Evolutionary conservation across 2,113 vertebrate species (phyloP).

Genomic region (Tachycineta bicolor): DNA sequence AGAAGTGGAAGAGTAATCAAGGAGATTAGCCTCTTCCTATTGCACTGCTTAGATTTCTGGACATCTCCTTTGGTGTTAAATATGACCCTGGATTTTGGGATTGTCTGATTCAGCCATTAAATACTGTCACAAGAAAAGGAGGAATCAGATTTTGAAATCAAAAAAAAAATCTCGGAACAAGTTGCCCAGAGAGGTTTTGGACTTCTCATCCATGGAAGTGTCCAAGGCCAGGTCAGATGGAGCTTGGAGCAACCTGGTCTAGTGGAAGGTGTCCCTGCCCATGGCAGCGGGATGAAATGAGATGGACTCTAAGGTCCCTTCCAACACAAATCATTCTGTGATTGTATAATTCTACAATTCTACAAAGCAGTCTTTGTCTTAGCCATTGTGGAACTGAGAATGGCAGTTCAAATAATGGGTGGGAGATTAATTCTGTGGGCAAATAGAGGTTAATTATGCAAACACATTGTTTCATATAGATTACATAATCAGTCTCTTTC

Average conservation of each 20-base stretch:
- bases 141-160: background rate
- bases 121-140: background rate
- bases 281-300: background rate
- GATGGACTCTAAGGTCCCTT: background rate
- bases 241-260: background rate
- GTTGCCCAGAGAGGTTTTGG: background rate
- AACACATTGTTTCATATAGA: background rate
- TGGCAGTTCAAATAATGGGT: background rate
- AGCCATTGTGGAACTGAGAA: background rate
- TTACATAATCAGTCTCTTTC: background rate
- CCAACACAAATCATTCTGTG: background rate
- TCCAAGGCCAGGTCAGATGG: background rate
- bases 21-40: background rate
- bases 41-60: background rate
- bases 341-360: background rate
- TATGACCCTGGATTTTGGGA: background rate
- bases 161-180: background rate
- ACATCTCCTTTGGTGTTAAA: background rate
- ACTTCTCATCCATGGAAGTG: background rate
- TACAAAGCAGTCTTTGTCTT: background rate
- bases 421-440: background rate
- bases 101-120: background rate
- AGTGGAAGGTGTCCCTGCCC: background rate
- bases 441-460: slow-evolving; percentile 14
- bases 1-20: background rate